Percentiles rank a stretch among this genome's conserved stretches.
phyloP scores from a whole-genome alignment of 1,140 invertebrate species.

The Drosophila insularis region DNA sequence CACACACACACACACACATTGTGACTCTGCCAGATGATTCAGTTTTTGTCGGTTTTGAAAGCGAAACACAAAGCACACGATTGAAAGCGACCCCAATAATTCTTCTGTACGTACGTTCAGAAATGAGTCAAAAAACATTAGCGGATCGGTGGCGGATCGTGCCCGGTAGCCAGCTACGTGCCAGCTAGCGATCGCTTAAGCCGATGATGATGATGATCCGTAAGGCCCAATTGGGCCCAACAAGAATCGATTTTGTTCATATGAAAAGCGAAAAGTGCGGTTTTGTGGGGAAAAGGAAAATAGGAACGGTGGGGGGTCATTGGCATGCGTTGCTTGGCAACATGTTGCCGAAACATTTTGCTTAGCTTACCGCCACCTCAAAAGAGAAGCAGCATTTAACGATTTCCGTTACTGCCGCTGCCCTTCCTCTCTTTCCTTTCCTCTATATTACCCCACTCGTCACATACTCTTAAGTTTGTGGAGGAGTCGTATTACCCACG shows the following conservation, averaged over 20 bases:
- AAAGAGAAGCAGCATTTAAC: constrained; percentile 52
- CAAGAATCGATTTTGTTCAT: constrained; percentile 64
- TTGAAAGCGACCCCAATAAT: constrained; percentile 60
- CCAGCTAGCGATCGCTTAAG: neutral
- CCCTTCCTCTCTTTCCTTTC: neutral
- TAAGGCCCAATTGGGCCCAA: neutral
- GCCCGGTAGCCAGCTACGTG: constrained; percentile 40
- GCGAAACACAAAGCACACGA: constrained; percentile 45
- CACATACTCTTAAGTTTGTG: constrained; percentile 15
- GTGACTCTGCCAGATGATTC: constrained; percentile 44
- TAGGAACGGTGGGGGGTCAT: constrained; percentile 45
- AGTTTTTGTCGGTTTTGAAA: constrained; percentile 22
- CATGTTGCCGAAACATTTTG: constrained; percentile 69
- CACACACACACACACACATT: no score
- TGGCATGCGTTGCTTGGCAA: constrained; percentile 40
- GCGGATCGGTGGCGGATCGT: constrained; percentile 40
- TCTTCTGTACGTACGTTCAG: constrained; percentile 9
- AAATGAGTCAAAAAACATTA: constrained; percentile 56
- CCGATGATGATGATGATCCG: neutral
- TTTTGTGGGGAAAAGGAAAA: neutral
- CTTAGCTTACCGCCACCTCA: constrained; percentile 35
- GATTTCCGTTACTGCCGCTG: constrained; percentile 59
- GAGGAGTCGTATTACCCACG: constrained; percentile 56
- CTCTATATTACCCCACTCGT: neutral
- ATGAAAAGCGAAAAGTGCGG: constrained; percentile 7